These are phyloP conservation scores for Mastacembelus armatus DNA, from an alignment of 2,797 vertebrate genomes.

Conservation along the genomic window DNA sequence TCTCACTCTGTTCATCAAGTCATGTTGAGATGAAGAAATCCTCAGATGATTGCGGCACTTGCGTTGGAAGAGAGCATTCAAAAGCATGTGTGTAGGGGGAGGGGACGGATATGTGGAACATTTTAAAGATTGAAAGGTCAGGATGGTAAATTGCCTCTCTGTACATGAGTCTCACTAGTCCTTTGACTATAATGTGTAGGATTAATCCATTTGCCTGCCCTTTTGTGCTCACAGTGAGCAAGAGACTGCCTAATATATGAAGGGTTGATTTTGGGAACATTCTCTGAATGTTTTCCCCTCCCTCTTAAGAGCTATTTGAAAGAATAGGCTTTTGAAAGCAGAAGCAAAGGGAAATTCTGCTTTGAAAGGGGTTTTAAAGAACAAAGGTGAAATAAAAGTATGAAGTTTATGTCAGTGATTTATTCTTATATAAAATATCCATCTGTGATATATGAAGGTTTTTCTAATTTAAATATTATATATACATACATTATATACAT, in stretches of 20 bases:
- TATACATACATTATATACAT: too few relatives aligned
- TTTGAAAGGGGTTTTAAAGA: constrained; percentile 50
- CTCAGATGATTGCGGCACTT: constrained; percentile 63
- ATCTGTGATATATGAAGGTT: constrained; percentile 28
- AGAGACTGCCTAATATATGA: constrained; percentile 68
- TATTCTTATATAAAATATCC: constrained; percentile 30
- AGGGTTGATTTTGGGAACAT: constrained; percentile 64
- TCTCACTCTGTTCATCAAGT: constrained; percentile 63
- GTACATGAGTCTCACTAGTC: constrained; percentile 79
- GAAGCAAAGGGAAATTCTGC: constrained; percentile 45
- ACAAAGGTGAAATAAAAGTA: constrained; percentile 38
- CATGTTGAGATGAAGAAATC: constrained; percentile 64
- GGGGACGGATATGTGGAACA: constrained; percentile 52
- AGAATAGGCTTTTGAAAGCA: constrained; percentile 61
- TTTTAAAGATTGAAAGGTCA: constrained; percentile 83
- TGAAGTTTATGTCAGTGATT: constrained; percentile 43
- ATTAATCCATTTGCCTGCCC: constrained; percentile 79
- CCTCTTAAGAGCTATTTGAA: constrained; percentile 65
- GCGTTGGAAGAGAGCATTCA: constrained; percentile 63
- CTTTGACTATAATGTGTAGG: constrained; percentile 79
- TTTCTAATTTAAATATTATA: too few relatives aligned
- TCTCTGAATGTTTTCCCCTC: constrained; percentile 58
- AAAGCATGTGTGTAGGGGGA: constrained; percentile 46
- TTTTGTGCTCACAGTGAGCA: constrained; percentile 73
- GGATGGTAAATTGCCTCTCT: constrained; percentile 81